phyloP scores from a whole-genome alignment of 37 sponge, comb jelly and placozoan genomes.

The Diacarnus erythraeanus region DNA sequence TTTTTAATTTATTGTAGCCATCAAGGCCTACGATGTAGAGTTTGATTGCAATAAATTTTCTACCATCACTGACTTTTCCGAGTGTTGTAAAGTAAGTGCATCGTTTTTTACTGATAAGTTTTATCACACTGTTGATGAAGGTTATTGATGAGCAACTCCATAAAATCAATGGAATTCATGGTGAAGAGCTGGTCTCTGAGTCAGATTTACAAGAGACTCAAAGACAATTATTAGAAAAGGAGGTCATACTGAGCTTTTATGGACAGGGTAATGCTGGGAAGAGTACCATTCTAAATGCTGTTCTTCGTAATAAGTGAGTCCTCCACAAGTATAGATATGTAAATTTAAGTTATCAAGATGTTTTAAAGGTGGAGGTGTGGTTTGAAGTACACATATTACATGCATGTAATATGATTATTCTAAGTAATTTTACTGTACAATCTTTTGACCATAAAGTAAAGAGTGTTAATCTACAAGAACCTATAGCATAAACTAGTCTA shows the following conservation, averaged over 20 bases:
- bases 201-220: background rate
- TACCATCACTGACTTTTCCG: background rate
- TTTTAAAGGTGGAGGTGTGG: no score
- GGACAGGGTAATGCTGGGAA: slow-evolving; percentile 1
- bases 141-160: background rate
- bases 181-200: background rate
- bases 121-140: background rate
- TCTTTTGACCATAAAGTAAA: no score
- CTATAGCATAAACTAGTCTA: no score
- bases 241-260: slow-evolving; percentile 4
- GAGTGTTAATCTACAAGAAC: no score
- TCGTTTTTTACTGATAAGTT: background rate
- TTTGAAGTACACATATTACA: no score
- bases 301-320: background rate
- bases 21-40: no score
- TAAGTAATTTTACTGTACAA: no score
- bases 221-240: background rate
- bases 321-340: background rate
- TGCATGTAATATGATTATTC: no score
- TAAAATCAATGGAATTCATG: background rate
- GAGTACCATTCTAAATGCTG: background rate
- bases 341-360: background rate
- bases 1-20: no score
- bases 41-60: background rate
- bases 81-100: background rate